Evolutionary conservation across 37 sponge, comb jelly and placozoan genomes (phyloP), one percentile per base, ranked within the genome.

Genomic region (Oopsacas minuta): DNA sequence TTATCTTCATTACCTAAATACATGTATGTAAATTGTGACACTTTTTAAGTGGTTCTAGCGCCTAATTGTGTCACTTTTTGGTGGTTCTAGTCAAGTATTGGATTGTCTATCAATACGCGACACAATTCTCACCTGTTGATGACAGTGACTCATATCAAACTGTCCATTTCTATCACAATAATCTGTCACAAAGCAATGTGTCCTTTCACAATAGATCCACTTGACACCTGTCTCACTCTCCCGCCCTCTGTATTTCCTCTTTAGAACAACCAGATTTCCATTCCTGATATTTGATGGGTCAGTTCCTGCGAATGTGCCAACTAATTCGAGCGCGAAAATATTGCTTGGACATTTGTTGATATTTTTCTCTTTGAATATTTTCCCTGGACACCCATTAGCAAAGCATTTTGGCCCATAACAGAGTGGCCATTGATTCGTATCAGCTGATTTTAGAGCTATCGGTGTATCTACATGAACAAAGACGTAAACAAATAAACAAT

Each of bases 111-210:
- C n/a, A n/a, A n/a, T n/a, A n/a, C n/a, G n/a, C n/a, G n/a, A n/a
- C n/a, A n/a, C 49, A 42, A 20, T 7, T 61, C 75, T 61, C 30
- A 61, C 75, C 75, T 61, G 75, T 32, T 61, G 20, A 12, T 61
- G 75, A 34, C 75, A 61, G 75, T 61, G 75, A 3, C 17, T 20
- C 20, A 61, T 61, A 61, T 61, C 75, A 34, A 61, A 61, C 1
- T 5, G 28, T 3, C 75, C 75, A 12, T 61, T 61, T n/a, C 75
- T 61, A 12, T 61, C 30, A 12, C 75, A 61, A 34, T 61, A 61
- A 61, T 61, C 75, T n/a, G 75, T 61, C 20, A 61, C 75, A 12
- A 25, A n/a, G 75, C 75, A 61, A 61, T 61, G 75, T n/a, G 75
- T 61, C 28, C 1, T 3, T 61, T 61, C 75, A 12, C 75, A 61